These are phyloP conservation scores for Lagocephalus sceleratus DNA, from an alignment of 2,797 vertebrate species.

Conservation along the genomic window DNA sequence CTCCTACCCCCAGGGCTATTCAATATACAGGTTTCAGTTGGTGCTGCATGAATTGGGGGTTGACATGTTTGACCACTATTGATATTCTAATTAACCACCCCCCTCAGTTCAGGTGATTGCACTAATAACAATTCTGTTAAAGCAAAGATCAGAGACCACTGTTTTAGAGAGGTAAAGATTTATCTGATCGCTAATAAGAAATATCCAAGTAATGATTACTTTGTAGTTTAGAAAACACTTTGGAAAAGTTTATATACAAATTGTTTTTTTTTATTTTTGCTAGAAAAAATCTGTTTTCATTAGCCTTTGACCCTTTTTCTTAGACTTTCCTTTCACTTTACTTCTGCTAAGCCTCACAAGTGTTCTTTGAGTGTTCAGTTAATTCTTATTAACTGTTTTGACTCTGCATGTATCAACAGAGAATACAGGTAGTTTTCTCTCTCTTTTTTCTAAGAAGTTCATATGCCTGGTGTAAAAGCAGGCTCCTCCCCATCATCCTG, in stretches of 20 bases:
- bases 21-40: slow-evolving; percentile 61
- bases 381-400: slow-evolving; percentile 55
- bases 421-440: slow-evolving; percentile 1
- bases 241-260: background rate
- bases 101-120: slow-evolving; percentile 44
- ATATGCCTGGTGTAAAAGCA: slow-evolving; percentile 10
- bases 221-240: background rate
- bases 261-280: no score
- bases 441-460: slow-evolving; percentile 22
- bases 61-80: slow-evolving; percentile 38
- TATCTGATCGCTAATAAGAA: slow-evolving; percentile 20
- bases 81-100: slow-evolving; percentile 61
- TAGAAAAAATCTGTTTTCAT: no score
- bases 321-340: background rate
- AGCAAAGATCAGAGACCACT: slow-evolving; percentile 21
- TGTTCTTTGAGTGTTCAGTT: slow-evolving; percentile 1
- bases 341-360: background rate
- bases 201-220: background rate
- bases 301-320: background rate
- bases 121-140: slow-evolving; percentile 41
- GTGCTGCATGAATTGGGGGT: slow-evolving; percentile 2
- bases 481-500: slow-evolving; percentile 52
- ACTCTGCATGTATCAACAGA: slow-evolving; percentile 20
- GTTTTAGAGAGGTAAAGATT: slow-evolving; percentile 15
- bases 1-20: slow-evolving; percentile 10